phyloP scores from a whole-genome alignment of 2,113 vertebrate genomes.

The Piprites chloris region DNA sequence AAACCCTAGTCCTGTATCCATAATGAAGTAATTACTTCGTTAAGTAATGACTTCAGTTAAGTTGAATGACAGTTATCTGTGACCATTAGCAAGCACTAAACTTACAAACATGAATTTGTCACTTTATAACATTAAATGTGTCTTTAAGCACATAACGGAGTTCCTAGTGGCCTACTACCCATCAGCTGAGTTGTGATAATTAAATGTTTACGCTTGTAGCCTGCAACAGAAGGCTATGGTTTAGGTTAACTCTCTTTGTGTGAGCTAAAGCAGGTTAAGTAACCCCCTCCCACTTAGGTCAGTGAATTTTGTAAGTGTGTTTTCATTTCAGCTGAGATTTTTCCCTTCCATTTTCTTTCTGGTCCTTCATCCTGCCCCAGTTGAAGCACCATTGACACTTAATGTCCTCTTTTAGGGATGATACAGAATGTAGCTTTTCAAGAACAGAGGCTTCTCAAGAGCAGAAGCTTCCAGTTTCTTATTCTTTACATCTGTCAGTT shows the following conservation, averaged over 20 bases:
- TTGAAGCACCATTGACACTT: not conserved
- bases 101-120: not conserved
- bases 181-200: not conserved
- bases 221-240: not conserved
- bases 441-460: not conserved
- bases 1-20: not conserved
- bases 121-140: not conserved
- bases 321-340: not conserved
- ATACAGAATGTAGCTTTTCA: not conserved
- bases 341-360: not conserved
- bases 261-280: not conserved
- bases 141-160: not conserved
- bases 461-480: not conserved
- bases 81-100: not conserved
- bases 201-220: not conserved
- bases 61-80: not conserved
- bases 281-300: not conserved
- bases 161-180: not conserved
- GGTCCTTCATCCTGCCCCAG: not conserved
- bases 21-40: not conserved
- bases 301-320: not conserved
- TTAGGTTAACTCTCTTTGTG: not conserved
- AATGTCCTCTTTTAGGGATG: not conserved
- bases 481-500: not conserved
- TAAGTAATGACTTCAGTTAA: too few species aligned